phyloP scores from a whole-genome alignment of 2,888 invertebrate species.

The Pinctada fucata region DNA sequence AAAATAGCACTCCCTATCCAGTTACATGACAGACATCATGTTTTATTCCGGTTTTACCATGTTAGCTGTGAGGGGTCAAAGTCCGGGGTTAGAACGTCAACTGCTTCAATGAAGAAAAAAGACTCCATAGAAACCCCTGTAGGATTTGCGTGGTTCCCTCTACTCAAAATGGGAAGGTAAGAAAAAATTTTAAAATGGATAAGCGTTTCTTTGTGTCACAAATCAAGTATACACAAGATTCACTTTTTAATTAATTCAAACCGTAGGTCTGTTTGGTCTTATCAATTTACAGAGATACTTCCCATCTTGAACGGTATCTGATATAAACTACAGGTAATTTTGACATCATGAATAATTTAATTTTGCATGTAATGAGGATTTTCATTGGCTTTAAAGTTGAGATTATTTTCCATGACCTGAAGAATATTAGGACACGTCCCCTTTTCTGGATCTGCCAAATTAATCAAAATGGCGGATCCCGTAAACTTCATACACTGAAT shows the following conservation, averaged over 20 bases:
- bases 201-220: not conserved
- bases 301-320: too few species aligned
- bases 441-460: too few species aligned
- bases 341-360: too few species aligned
- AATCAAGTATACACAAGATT: not conserved
- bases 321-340: too few species aligned
- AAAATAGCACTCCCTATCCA: conserved; percentile 93
- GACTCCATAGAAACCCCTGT: conserved; percentile 81
- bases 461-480: too few species aligned
- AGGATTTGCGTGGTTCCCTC: conserved; percentile 95
- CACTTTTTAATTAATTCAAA: not conserved
- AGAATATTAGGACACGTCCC: too few species aligned
- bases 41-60: conserved; percentile 96
- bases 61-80: conserved; percentile 85
- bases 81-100: conserved; percentile 43
- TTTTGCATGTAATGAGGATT: too few species aligned
- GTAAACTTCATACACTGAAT: too few species aligned
- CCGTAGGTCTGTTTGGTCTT: not conserved
- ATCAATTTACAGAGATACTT: too few species aligned
- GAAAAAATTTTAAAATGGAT: conserved; percentile 27
- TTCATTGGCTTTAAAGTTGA: too few species aligned
- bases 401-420: too few species aligned
- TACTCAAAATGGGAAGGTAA: conserved; percentile 84
- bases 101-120: conserved; percentile 62
- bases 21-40: conserved; percentile 90